Evolutionary conservation across 2,888 invertebrate genomes (phyloP).

Genomic region (Lasioglossum lativentre): DNA sequence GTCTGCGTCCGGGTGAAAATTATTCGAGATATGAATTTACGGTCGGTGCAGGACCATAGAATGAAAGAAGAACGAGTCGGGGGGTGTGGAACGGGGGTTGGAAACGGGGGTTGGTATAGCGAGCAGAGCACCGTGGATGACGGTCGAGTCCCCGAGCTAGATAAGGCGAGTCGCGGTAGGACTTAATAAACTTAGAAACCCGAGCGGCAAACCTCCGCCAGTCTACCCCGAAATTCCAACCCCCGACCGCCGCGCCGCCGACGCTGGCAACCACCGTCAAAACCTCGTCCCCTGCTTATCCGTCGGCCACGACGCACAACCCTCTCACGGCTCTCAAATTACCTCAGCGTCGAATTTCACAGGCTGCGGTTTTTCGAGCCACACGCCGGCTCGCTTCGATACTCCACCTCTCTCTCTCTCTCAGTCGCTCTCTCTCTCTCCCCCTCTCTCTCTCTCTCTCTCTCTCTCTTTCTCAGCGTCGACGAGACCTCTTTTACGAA

Average conservation of each 20-base stretch:
- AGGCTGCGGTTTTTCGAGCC: slow-evolving; percentile 69
- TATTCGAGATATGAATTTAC: slow-evolving; percentile 84
- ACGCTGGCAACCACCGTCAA: slow-evolving; percentile 59
- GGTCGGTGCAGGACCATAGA: slow-evolving; percentile 67
- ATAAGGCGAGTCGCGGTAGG: slow-evolving; percentile 78
- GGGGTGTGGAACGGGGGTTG: slow-evolving; percentile 5
- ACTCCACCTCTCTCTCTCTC: neutral
- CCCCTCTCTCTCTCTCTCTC: neutral
- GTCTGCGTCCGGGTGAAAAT: slow-evolving; percentile 79
- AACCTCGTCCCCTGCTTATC: slow-evolving; percentile 60
- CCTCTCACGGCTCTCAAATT: slow-evolving; percentile 74
- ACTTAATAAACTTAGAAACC: slow-evolving; percentile 80
- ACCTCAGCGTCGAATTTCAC: slow-evolving; percentile 72
- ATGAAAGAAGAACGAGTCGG: slow-evolving; percentile 64
- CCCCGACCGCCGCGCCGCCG: slow-evolving; percentile 61
- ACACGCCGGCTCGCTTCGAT: slow-evolving; percentile 53
- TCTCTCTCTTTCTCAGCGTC: neutral
- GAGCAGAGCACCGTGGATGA: slow-evolving; percentile 43
- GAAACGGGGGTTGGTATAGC: slow-evolving; percentile 12
- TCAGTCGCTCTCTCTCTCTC: neutral
- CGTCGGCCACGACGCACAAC: slow-evolving; percentile 58
- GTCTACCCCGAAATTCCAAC: slow-evolving; percentile 70
- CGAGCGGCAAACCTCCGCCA: slow-evolving; percentile 66
- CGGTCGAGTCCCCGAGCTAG: slow-evolving; percentile 65
- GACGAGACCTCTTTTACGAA: slow-evolving; percentile 55